These are phyloP conservation scores for Rhynchonycteris naso DNA, from an alignment of 2,797 vertebrate genomes.

Conservation along the genomic window DNA sequence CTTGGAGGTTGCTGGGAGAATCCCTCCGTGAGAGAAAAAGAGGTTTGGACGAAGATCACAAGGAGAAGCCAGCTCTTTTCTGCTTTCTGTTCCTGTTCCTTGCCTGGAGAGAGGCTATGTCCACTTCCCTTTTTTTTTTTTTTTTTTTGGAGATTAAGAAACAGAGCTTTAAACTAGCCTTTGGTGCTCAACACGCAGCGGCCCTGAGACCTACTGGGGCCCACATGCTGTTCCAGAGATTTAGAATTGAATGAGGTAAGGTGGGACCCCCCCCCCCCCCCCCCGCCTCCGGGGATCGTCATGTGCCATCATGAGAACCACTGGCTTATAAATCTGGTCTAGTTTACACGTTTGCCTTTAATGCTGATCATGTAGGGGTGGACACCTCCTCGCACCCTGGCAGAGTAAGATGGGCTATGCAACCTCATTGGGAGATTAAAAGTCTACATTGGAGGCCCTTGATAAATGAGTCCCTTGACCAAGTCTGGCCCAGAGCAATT, in stretches of 20 bases:
- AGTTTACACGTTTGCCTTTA: background rate
- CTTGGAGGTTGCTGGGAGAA: constrained; percentile 75
- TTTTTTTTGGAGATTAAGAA: background rate
- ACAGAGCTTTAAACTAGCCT: background rate
- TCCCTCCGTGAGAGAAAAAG: constrained; percentile 54
- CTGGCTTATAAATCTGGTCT: background rate
- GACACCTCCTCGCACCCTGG: background rate
- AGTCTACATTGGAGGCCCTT: background rate
- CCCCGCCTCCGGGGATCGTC: background rate
- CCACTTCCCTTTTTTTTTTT: background rate
- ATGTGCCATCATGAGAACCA: background rate
- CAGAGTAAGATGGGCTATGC: rapidly evolving
- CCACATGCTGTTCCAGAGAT: background rate
- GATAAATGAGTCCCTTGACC: background rate
- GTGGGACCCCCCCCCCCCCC: no score
- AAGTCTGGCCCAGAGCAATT: no score
- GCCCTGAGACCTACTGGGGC: background rate
- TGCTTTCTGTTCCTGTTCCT: constrained; percentile 53
- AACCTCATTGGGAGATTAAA: background rate
- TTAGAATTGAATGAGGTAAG: background rate
- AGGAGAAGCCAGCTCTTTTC: constrained; percentile 66
- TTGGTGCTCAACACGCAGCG: background rate
- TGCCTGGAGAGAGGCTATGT: constrained; percentile 26
- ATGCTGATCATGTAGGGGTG: rapidly evolving
- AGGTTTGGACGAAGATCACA: constrained; percentile 74